These are phyloP conservation scores for Pterocles gutturalis DNA, from an alignment of 2,113 vertebrate genomes.

Conservation along the genomic window DNA sequence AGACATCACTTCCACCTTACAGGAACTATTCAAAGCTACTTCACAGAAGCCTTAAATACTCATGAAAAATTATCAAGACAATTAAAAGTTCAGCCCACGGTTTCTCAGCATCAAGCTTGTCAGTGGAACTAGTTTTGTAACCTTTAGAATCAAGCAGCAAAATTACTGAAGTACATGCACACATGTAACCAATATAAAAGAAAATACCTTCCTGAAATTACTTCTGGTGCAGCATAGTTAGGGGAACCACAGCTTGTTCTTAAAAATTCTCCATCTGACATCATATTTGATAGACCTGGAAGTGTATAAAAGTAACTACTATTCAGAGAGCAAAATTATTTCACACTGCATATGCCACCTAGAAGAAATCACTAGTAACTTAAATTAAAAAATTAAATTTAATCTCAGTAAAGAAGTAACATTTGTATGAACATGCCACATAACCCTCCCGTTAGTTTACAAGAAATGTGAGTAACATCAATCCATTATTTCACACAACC, in stretches of 20 bases:
- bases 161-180: constrained; percentile 10
- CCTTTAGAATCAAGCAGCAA: constrained; percentile 16
- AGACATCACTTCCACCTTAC: neutral
- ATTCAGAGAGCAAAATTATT: neutral
- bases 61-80: neutral
- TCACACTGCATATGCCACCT: neutral
- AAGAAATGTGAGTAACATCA: neutral
- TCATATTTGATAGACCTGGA: constrained; percentile 98
- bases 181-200: constrained; percentile 35
- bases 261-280: constrained; percentile 98
- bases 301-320: constrained; percentile 64
- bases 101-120: neutral
- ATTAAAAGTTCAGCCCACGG: neutral
- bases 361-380: neutral
- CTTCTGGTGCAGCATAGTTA: constrained; percentile 98
- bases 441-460: neutral
- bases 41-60: neutral
- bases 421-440: neutral
- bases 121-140: neutral
- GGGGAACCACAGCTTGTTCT: constrained; percentile 97
- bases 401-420: neutral
- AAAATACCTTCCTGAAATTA: constrained; percentile 96
- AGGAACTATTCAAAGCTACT: neutral
- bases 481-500: neutral
- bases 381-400: neutral